Percentiles rank a stretch among this genome's conserved stretches.
These are phyloP conservation scores for Drosophila neotestacea DNA, from an alignment of 2,888 invertebrate genomes.

Conservation along the genomic window DNA sequence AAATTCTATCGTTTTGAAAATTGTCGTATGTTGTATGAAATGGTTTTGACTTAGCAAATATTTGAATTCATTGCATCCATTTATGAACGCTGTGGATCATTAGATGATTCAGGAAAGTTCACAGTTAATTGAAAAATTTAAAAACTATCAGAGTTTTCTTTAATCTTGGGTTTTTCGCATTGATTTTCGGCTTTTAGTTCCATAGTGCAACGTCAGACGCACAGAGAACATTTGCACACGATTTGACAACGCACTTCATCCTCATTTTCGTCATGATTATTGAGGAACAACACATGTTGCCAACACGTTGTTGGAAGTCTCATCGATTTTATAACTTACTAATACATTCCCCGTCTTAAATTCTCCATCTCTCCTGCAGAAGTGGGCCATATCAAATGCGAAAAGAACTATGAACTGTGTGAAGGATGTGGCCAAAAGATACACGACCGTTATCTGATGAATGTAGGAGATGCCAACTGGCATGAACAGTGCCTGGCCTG, in stretches of 20 bases:
- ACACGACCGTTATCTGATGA: slow-evolving; percentile 96
- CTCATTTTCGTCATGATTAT: slow-evolving; percentile 22
- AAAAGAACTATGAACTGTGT: slow-evolving; percentile 95
- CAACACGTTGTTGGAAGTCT: slow-evolving; percentile 36
- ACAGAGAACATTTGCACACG: slow-evolving; percentile 64
- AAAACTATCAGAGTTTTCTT: too few species aligned
- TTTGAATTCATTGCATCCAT: too few species aligned
- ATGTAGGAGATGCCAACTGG: slow-evolving; percentile 97
- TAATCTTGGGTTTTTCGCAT: neutral
- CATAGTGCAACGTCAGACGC: neutral
- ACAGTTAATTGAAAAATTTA: too few species aligned
- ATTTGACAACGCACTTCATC: slow-evolving; percentile 58
- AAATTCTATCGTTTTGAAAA: too few species aligned
- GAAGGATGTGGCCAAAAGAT: slow-evolving; percentile 98
- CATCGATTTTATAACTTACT: slow-evolving; percentile 46
- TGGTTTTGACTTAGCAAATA: too few species aligned
- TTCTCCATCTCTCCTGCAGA: slow-evolving; percentile 67
- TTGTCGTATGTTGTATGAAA: too few species aligned
- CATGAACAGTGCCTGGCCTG: slow-evolving; percentile 98
- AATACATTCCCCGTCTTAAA: neutral
- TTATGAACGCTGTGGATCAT: too few species aligned
- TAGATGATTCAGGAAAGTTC: too few species aligned
- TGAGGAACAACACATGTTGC: slow-evolving; percentile 57
- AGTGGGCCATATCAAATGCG: slow-evolving; percentile 89
- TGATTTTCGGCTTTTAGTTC: neutral